Conservation (phyloP, 2,888 invertebrate species). For the Chymomyza fuscimana region DNA sequence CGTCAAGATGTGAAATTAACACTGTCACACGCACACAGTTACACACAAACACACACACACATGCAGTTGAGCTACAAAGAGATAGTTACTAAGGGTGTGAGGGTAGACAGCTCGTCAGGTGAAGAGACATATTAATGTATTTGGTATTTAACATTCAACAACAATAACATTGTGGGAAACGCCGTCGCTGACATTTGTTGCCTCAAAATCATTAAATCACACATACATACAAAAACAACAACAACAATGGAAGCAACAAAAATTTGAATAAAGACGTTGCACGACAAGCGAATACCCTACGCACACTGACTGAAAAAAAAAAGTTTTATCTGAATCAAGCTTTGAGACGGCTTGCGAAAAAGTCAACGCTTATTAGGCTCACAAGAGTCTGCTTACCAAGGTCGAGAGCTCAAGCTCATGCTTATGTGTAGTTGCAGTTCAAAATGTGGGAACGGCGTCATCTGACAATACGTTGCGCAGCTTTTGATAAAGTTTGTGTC, state of each 20-base stretch:
- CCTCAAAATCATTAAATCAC: slow-evolving; percentile 74
- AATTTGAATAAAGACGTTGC: too few species aligned
- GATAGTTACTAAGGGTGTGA: background rate
- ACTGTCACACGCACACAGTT: slow-evolving; percentile 66
- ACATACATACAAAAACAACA: slow-evolving; percentile 35
- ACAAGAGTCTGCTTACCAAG: too few species aligned
- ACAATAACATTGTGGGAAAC: slow-evolving; percentile 53
- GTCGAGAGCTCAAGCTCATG: too few species aligned
- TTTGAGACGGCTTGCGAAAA: too few species aligned
- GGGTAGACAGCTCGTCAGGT: background rate
- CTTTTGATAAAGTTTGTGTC: too few species aligned
- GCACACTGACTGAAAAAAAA: too few species aligned
- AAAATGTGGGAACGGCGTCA: too few species aligned
- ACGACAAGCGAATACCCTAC: too few species aligned
- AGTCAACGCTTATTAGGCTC: too few species aligned
- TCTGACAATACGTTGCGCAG: too few species aligned
- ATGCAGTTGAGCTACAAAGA: slow-evolving; percentile 17
- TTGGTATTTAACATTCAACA: slow-evolving; percentile 74
- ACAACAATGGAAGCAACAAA: slow-evolving; percentile 6
- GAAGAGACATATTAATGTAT: slow-evolving; percentile 67
- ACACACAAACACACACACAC: slow-evolving; percentile 25
- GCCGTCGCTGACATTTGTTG: slow-evolving; percentile 41
- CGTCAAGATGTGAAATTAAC: slow-evolving; percentile 74
- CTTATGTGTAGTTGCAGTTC: too few species aligned
- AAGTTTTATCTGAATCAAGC: too few species aligned